Base-by-base conservation (phyloP, 2,888 invertebrate species). In the Ommatoiulus sabulosus region DNA sequence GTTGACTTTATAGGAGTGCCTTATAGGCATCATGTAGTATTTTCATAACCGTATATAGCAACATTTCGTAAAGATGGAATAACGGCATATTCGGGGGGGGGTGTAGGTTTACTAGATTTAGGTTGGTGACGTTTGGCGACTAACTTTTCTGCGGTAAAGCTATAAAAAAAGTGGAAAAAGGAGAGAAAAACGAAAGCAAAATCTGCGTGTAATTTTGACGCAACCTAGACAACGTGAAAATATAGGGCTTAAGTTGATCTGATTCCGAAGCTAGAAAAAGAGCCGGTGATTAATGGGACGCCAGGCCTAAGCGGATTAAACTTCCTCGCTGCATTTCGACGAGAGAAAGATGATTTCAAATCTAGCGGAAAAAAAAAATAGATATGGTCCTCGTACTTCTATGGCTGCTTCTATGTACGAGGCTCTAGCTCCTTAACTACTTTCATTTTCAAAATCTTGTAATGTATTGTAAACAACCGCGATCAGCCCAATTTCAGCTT, bases 131-230 rank as follows among this genome's bases (percentile, higher is more conserved):
- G 5, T 5, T 72, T 72, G 10, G 10, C 72, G 8, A 63, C 63
- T 7, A 72, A 72, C 24, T 24, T 72, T 72, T 24, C 24, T 72
- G 72, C 10, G 24, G 24, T 72, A 8, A 24, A n/a, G 20, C 72
- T 8, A 24, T 72, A 72, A 72, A 72, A 8, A 5, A 6, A 3
- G 72, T 5, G 7, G 48, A 48, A 48, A 72, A 72, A 72, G 10
- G 6, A 24, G 72, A 10, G 44, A 44, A 44, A 35, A 44, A 85
- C n/a, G 5, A 46, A 85, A 17, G 85, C 85, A 44, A 46, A 85
- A 85, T 85, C 85, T 85, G 85, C 85, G 44, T 85, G 85, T 46
- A 85, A 85, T 85, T 85, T 85, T 85, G 85, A 85, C 8, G 85
- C 85, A 85, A 85, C 85, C 85, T 44, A 85, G 85, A 85, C 85